Conservation (phyloP, 2,797 vertebrate species). For the Phalanger gymnotis region DNA sequence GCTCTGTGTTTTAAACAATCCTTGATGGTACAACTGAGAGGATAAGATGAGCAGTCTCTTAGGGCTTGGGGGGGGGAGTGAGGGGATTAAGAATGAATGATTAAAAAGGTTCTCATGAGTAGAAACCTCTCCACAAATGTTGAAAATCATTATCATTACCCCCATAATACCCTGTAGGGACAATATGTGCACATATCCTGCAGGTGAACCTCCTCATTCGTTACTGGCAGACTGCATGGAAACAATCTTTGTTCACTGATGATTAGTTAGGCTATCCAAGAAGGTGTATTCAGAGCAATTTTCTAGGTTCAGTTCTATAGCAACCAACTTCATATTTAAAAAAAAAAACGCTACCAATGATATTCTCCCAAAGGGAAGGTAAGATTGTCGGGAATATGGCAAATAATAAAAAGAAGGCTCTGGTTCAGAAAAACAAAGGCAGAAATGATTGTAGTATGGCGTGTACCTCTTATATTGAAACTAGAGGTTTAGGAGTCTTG, state of each 20-base stretch:
- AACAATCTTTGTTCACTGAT: neutral
- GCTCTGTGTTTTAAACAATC: constrained; percentile 27
- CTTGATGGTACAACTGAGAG: constrained; percentile 42
- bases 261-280: constrained; percentile 25
- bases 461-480: neutral
- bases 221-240: neutral
- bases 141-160: neutral
- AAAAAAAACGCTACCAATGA: neutral
- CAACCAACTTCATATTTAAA: neutral
- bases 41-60: constrained; percentile 31
- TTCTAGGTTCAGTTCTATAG: constrained; percentile 4
- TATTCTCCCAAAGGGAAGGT: neutral
- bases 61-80: constrained; percentile 21
- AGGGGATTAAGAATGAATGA: constrained; percentile 59
- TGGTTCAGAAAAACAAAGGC: neutral
- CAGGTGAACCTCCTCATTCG: fast-evolving
- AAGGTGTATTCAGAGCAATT: constrained; percentile 29
- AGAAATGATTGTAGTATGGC: neutral
- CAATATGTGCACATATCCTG: too few relatives aligned
- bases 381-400: neutral
- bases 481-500: neutral
- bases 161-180: neutral
- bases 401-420: neutral
- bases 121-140: constrained; percentile 2
- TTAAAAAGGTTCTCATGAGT: constrained; percentile 37